Conservation (phyloP, 2,113 vertebrate species). For the Nycticorax nycticorax region DNA sequence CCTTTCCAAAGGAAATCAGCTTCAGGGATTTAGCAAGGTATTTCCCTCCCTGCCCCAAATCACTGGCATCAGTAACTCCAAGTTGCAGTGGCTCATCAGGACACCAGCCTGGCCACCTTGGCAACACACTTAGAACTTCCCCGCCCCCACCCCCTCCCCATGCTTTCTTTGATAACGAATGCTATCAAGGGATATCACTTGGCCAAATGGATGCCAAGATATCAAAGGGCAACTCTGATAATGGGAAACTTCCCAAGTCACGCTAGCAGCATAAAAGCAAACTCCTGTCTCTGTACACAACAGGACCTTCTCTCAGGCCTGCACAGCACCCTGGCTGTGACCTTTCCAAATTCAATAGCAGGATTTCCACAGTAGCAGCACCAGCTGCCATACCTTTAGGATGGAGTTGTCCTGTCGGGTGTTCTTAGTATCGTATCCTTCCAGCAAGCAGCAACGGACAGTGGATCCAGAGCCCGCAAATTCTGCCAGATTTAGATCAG, state of each 20-base stretch:
- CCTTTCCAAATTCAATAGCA: not conserved
- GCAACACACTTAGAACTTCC: not conserved
- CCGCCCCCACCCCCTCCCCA: not conserved
- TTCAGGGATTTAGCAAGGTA: not conserved
- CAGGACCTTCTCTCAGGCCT: not conserved
- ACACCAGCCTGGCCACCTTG: not conserved
- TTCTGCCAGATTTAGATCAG: conserved; percentile 97
- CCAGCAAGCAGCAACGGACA: conserved; percentile 93
- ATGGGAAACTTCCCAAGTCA: not conserved
- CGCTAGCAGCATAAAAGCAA: not conserved
- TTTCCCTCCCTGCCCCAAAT: not conserved
- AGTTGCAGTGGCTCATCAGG: not conserved
- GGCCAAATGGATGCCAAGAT: not conserved
- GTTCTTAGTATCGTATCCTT: conserved; percentile 98
- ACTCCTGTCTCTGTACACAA: not conserved
- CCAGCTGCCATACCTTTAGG: conserved; percentile 82
- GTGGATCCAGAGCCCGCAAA: conserved; percentile 96
- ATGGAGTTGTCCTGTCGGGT: conserved; percentile 99
- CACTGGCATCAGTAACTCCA: not conserved
- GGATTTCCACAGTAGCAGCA: not conserved
- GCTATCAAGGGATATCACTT: not conserved
- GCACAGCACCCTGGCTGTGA: not conserved
- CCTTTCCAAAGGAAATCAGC: not conserved
- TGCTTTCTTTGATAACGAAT: not conserved
- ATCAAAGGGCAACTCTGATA: not conserved